phyloP scores from a whole-genome alignment of 2,888 invertebrate genomes.

The Stomorhina lunata region DNA sequence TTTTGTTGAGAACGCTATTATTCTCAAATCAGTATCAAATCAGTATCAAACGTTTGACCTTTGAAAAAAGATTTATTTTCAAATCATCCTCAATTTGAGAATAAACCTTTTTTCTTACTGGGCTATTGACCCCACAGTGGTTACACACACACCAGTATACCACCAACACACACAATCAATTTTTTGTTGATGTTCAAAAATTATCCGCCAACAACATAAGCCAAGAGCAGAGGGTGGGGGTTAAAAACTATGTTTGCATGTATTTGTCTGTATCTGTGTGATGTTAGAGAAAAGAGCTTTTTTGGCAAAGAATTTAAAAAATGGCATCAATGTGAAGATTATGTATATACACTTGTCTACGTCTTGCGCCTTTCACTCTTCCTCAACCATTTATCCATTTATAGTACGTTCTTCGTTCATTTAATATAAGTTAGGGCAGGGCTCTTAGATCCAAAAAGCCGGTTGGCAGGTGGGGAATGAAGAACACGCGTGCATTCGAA shows the following conservation, averaged over 20 bases:
- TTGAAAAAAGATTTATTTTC: no score
- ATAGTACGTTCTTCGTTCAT: conserved; percentile 11
- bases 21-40: no score
- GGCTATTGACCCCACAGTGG: no score
- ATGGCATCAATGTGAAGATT: conserved; percentile 48
- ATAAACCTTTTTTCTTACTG: no score
- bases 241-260: background rate
- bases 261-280: background rate
- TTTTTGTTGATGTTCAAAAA: background rate
- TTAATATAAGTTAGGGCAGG: conserved; percentile 51
- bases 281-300: conserved; percentile 48
- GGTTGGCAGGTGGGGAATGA: conserved; percentile 27
- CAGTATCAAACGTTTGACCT: no score
- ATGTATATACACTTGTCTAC: conserved; percentile 22
- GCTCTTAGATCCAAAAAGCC: conserved; percentile 20
- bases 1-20: no score
- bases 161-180: background rate
- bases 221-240: conserved; percentile 14
- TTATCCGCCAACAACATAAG: background rate
- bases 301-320: conserved; percentile 63
- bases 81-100: no score
- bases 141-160: no score
- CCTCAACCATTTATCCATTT: background rate
- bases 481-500: conserved; percentile 38
- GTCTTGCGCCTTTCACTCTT: background rate